Base-by-base conservation (phyloP, 2,888 invertebrate genomes). In the Phragmatobia fuliginosa region DNA sequence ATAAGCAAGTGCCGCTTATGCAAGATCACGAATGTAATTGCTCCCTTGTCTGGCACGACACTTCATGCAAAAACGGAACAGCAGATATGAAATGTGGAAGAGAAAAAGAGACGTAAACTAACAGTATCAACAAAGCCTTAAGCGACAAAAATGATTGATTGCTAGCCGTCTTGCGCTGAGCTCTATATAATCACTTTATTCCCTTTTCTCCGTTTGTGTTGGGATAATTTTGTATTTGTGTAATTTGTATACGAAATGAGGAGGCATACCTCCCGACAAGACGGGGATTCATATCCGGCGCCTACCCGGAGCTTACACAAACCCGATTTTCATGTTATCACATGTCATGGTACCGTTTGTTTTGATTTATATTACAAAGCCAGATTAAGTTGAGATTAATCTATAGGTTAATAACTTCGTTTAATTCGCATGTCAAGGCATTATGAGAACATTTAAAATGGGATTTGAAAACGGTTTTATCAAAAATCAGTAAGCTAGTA, bases 111-210 rank as follows among this genome's bases (percentile, higher is more conserved):
- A 94, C 72, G 72, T 80, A 78, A 78, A 76, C 75, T 86, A 79
- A 82, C 87, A 87, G 85, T 87, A 90, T 89, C 89, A 90, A 92
- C 91, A 94, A 90, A 88, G 91, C 88, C 91, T 88, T 93, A 94
- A 93, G 94, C 94, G 93, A 92, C 95, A 92, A 93, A 93, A 93
- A 95, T 95, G 95, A 95, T 95, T 95, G 95, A 95, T 95, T 92
- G 91, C 95, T 91, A 91, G 92, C 93, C 91, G 93, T 94, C 95
- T 94, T 94, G 92, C 88, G 91, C 91, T 95, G 95, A 95, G 94
- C 95, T 95, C 94, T 95, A 94, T 95, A 95, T 95, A 95, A 95
- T 95, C 95, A 95, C 95, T 95, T 94, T 94, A 95, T 95, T 95
- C 95, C 95, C 95, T 95, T 95, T 95, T 95, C 94, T 94, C 91